phyloP scores from a whole-genome alignment of 2,888 invertebrate genomes.

The Sericinus montela region DNA sequence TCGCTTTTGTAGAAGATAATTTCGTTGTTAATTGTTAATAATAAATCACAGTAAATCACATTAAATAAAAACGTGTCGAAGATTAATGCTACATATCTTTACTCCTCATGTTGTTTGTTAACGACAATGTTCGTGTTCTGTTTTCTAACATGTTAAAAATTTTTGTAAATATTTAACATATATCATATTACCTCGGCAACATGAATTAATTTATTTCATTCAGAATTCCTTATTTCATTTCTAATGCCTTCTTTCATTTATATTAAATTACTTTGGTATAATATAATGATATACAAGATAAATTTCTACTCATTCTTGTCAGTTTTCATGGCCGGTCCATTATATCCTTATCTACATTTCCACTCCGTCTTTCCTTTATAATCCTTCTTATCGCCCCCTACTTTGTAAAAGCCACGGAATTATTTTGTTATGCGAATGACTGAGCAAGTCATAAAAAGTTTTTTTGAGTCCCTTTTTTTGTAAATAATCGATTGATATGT shows the following conservation, averaged over 20 bases:
- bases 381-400: constrained; percentile 63
- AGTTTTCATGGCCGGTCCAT: constrained; percentile 57
- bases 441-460: constrained; percentile 51
- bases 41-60: too few relatives aligned
- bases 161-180: constrained; percentile 14
- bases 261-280: constrained; percentile 27
- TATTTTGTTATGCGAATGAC: constrained; percentile 52
- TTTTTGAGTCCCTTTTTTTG: constrained; percentile 42
- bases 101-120: not conserved
- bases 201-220: not conserved
- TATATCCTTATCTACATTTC: constrained; percentile 63
- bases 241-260: constrained; percentile 9
- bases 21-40: too few relatives aligned
- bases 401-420: constrained; percentile 62
- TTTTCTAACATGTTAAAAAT: constrained; percentile 4
- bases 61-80: not conserved
- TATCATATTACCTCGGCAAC: constrained; percentile 1
- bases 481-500: constrained; percentile 39
- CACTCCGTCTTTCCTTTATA: constrained; percentile 61
- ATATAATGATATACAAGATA: constrained; percentile 32
- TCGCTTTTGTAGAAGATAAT: too few relatives aligned
- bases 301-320: constrained; percentile 42
- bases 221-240: not conserved
- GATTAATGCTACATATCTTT: constrained; percentile 22
- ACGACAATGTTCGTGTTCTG: constrained; percentile 4